phyloP scores from a whole-genome alignment of 2,888 invertebrate genomes.

The Eucriotettix oculatus region DNA sequence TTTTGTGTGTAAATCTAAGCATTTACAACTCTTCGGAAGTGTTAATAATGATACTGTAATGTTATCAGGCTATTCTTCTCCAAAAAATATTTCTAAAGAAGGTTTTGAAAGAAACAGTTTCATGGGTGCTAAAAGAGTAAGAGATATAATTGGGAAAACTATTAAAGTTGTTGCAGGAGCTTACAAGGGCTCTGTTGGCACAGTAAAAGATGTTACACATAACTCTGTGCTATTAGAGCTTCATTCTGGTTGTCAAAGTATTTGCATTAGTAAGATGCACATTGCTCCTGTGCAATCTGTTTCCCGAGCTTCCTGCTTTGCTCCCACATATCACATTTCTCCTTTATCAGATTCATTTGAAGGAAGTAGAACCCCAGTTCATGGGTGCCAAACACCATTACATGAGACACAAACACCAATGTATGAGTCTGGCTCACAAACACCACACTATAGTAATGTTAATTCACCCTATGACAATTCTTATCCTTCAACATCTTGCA shows the following conservation, averaged over 20 bases:
- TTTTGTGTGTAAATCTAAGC: conserved; percentile 91
- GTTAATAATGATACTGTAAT: conserved; percentile 28
- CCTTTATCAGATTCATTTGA: conserved; percentile 69
- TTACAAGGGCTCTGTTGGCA: conserved; percentile 91
- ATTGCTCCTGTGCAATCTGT: conserved; percentile 62
- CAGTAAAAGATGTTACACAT: conserved; percentile 95
- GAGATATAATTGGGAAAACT: conserved; percentile 87
- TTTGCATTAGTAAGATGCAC: conserved; percentile 83
- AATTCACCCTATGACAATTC: conserved; percentile 91
- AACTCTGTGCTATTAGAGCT: conserved; percentile 89
- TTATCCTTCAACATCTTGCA: conserved; percentile 72
- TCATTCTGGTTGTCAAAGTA: conserved; percentile 93
- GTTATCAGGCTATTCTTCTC: not conserved
- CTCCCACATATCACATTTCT: conserved; percentile 52
- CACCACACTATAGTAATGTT: conserved; percentile 81
- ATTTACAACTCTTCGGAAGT: conserved; percentile 81
- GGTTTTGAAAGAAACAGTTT: conserved; percentile 30
- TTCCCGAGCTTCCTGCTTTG: conserved; percentile 47
- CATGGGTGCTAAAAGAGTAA: conserved; percentile 60
- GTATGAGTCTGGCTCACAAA: conserved; percentile 73
- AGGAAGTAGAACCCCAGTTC: conserved; percentile 82
- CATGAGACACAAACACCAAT: conserved; percentile 84
- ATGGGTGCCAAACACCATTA: conserved; percentile 83
- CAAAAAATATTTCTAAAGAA: not conserved
- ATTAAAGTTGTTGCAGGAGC: conserved; percentile 95